Conservation (phyloP, 1,140 invertebrate species). For the Ditylenchus dipsaci region DNA sequence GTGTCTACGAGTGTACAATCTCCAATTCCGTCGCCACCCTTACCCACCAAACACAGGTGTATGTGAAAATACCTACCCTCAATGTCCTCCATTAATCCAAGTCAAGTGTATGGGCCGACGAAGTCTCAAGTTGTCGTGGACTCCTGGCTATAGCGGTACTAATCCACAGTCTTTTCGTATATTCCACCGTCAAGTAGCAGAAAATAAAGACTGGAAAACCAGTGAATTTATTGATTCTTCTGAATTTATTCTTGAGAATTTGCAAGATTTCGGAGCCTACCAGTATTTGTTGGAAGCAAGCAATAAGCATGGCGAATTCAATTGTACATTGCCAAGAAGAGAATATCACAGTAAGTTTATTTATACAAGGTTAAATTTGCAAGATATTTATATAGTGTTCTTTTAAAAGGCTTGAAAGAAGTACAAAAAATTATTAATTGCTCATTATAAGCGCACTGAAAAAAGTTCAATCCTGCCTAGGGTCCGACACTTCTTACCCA, state of each 20-base stretch:
- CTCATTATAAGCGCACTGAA: no score
- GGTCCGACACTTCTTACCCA: no score
- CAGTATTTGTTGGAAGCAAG: constrained; percentile 34
- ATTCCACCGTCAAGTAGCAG: constrained; percentile 16
- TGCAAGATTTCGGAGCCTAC: constrained; percentile 35
- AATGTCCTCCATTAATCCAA: constrained; percentile 27
- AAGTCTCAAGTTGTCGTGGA: constrained; percentile 38
- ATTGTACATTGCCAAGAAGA: constrained; percentile 28
- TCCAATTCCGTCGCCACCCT: constrained; percentile 47
- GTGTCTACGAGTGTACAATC: constrained; percentile 49
- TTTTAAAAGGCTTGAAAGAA: no score
- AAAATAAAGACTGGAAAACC: constrained; percentile 9
- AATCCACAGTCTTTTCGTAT: constrained; percentile 37
- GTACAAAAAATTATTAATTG: no score
- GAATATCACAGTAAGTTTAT: constrained; percentile 31
- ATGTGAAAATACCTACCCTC: constrained; percentile 44
- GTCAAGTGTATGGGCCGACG: constrained; percentile 31
- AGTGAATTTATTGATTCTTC: constrained; percentile 6
- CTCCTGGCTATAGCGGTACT: constrained; percentile 45
- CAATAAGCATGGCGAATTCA: constrained; percentile 30
- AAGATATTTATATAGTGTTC: no score
- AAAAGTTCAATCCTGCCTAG: no score
- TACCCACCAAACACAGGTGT: constrained; percentile 25
- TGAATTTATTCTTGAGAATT: constrained; percentile 11
- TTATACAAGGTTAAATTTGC: no score